Conservation (phyloP, 2,113 vertebrate species). For the Steatornis caripensis region DNA sequence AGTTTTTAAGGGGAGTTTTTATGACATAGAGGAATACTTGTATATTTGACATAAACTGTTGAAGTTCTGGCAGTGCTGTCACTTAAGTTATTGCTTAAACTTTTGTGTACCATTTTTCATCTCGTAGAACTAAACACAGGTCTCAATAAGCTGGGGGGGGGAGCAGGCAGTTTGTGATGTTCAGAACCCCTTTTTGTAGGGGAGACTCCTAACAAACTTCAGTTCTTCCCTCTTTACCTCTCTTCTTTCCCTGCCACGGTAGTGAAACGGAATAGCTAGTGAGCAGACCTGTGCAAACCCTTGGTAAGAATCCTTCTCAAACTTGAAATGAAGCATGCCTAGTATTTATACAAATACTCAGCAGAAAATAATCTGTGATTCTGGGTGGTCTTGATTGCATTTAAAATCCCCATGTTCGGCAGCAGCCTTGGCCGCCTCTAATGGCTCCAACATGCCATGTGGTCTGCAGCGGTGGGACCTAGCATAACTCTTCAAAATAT, state of each 20-base stretch:
- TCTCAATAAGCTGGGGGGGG: neutral
- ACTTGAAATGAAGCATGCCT: neutral
- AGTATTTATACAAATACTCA: neutral
- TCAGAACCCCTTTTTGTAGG: neutral
- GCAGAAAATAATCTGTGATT: neutral
- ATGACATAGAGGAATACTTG: neutral
- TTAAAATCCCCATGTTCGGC: neutral
- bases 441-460: neutral
- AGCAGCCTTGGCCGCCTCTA: neutral
- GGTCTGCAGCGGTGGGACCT: neutral
- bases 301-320: neutral
- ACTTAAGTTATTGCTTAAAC: neutral
- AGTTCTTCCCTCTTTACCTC: neutral
- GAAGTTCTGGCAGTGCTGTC: neutral
- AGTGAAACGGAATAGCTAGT: neutral
- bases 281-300: neutral
- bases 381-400: neutral
- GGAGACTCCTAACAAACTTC: neutral
- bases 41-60: neutral
- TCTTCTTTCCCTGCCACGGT: neutral
- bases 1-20: no score
- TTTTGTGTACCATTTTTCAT: neutral
- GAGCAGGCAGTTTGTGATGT: neutral
- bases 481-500: neutral
- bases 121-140: neutral